Conservation (phyloP, 2,888 invertebrate species). For the Drosophila picticornis region DNA sequence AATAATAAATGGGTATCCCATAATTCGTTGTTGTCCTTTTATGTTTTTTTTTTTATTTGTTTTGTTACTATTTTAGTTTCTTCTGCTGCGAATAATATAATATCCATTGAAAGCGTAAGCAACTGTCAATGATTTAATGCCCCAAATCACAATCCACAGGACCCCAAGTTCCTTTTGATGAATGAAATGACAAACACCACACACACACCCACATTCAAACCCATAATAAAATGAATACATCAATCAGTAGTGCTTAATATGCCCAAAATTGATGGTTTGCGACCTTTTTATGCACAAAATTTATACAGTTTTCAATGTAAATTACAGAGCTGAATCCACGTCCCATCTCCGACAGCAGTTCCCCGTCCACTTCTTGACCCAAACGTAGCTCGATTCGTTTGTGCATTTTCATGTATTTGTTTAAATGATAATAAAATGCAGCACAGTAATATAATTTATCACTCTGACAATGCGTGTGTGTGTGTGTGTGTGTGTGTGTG, state of each 20-base stretch:
- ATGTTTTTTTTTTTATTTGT: background rate
- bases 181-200: slow-evolving; percentile 59
- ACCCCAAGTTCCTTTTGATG: slow-evolving; percentile 56
- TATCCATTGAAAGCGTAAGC: slow-evolving; percentile 66
- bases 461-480: slow-evolving; percentile 17
- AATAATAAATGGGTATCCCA: slow-evolving; percentile 66
- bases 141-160: slow-evolving; percentile 38
- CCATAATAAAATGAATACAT: slow-evolving; percentile 37
- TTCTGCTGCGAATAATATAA: slow-evolving; percentile 49
- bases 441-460: slow-evolving; percentile 64
- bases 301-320: slow-evolving; percentile 51
- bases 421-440: slow-evolving; percentile 74
- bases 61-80: slow-evolving; percentile 4
- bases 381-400: slow-evolving; percentile 2
- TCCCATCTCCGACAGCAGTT: background rate
- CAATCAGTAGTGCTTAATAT: slow-evolving; percentile 22
- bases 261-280: slow-evolving; percentile 18
- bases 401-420: slow-evolving; percentile 40
- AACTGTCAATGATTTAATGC: slow-evolving; percentile 74
- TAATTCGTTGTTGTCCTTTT: slow-evolving; percentile 41
- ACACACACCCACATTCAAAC: slow-evolving; percentile 6
- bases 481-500: background rate
- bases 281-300: slow-evolving; percentile 53
- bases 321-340: slow-evolving; percentile 13
- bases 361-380: background rate